phyloP scores from a whole-genome alignment of 2,888 invertebrate species.

The Chironomus riparius region DNA sequence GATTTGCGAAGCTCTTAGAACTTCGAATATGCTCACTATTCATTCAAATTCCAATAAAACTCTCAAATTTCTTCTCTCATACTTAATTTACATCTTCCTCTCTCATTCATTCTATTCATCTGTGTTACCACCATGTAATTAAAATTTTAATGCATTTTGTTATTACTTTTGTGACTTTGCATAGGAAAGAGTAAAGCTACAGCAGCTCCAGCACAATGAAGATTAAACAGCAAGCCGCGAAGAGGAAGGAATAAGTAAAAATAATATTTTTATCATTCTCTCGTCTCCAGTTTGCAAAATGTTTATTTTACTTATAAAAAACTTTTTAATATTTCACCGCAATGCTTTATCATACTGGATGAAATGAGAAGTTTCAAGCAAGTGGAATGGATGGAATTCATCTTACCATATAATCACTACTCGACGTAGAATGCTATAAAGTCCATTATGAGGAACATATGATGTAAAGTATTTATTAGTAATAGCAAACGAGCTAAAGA shows the following conservation, averaged over 20 bases:
- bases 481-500: neutral
- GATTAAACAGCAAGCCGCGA: neutral
- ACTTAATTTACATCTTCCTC: neutral
- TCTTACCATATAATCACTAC: neutral
- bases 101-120: neutral
- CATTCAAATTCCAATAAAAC: no score
- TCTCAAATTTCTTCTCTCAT: no score
- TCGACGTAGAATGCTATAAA: neutral
- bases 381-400: no score
- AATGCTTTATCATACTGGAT: no score
- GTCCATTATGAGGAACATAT: neutral
- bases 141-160: constrained; percentile 22
- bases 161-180: constrained; percentile 16
- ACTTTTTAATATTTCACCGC: no score
- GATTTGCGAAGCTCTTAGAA: no score
- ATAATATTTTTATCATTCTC: neutral
- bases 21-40: no score
- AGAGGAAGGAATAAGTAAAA: neutral
- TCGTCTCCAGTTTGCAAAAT: neutral
- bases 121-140: constrained; percentile 6
- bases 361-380: no score
- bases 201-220: neutral
- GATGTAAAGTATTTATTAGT: constrained; percentile 7
- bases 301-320: no score
- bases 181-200: neutral